These are phyloP conservation scores for Leptogaster cylindrica DNA, from an alignment of 2,888 invertebrate genomes.

Conservation along the genomic window DNA sequence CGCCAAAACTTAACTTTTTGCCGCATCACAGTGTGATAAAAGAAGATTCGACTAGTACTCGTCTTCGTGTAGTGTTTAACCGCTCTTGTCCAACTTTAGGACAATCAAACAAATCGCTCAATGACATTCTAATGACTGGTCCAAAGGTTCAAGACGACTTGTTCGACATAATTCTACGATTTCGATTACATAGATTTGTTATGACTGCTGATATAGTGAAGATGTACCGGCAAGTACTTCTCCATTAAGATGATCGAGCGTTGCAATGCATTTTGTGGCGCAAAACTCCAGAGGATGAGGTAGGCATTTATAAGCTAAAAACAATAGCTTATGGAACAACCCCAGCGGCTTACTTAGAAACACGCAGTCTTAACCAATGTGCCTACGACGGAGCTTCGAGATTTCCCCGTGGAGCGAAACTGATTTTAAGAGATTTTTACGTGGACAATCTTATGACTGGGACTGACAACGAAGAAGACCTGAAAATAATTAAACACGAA, in stretches of 20 bases:
- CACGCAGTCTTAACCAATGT: not conserved
- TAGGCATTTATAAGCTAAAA: not conserved
- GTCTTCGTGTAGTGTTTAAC: too few species aligned
- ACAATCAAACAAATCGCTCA: too few species aligned
- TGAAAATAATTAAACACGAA: not conserved
- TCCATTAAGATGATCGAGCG: not conserved
- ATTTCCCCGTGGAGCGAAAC: not conserved
- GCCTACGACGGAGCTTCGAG: not conserved
- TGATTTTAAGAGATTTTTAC: too few species aligned
- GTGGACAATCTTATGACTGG: conserved; percentile 27
- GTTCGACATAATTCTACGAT: not conserved
- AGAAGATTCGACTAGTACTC: too few species aligned
- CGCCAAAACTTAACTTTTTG: too few species aligned
- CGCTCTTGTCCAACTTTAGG: too few species aligned
- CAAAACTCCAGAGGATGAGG: not conserved
- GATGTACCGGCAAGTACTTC: not conserved
- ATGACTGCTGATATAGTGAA: not conserved
- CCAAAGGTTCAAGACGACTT: not conserved
- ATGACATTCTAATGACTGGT: too few species aligned
- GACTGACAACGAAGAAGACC: not conserved
- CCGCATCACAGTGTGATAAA: too few species aligned
- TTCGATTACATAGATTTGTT: not conserved
- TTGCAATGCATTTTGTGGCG: not conserved
- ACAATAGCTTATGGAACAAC: not conserved
- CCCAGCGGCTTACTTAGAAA: not conserved